Conservation (phyloP, 2,888 invertebrate species). For the Pyrochroa serraticornis region DNA sequence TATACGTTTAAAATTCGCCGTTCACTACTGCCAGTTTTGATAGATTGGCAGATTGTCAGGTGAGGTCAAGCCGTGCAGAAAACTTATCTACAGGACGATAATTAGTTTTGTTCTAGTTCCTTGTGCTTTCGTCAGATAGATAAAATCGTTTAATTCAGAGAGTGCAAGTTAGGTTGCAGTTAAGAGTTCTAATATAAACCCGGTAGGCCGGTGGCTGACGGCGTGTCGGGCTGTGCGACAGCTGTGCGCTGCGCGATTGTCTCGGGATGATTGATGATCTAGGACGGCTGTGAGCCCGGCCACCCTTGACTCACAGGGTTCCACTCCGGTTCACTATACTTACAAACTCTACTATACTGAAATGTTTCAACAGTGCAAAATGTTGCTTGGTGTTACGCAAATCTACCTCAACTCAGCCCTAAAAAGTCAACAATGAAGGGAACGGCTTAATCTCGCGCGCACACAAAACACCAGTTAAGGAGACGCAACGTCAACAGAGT, state of each 20-base stretch:
- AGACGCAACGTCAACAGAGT: neutral
- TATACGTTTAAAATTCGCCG: too few species aligned
- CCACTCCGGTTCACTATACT: slow-evolving; percentile 52
- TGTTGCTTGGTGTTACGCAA: slow-evolving; percentile 30
- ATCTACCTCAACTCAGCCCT: neutral
- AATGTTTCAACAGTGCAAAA: slow-evolving; percentile 36
- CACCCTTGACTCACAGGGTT: slow-evolving; percentile 56
- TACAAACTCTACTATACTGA: slow-evolving; percentile 34
- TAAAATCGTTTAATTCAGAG: slow-evolving; percentile 53
- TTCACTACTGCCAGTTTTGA: too few species aligned
- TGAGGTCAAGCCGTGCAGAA: too few species aligned
- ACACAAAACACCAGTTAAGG: neutral
- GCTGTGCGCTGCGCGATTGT: slow-evolving; percentile 67
- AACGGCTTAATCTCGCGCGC: slow-evolving; percentile 1
- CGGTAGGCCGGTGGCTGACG: slow-evolving; percentile 54
- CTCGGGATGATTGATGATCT: slow-evolving; percentile 67
- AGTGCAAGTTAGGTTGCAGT: slow-evolving; percentile 49
- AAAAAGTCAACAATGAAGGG: slow-evolving; percentile 4
- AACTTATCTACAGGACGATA: too few species aligned
- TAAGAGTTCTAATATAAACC: slow-evolving; percentile 54
- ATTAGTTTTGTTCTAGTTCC: neutral
- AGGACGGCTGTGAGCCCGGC: slow-evolving; percentile 58
- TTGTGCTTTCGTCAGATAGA: slow-evolving; percentile 38
- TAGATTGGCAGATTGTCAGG: too few species aligned
- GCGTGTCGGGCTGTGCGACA: slow-evolving; percentile 60